A percentile compares a stretch with the other conserved stretches of the same genome.
Evolutionary conservation across 2,888 invertebrate genomes (phyloP).

Genomic region (Erebia aethiops): DNA sequence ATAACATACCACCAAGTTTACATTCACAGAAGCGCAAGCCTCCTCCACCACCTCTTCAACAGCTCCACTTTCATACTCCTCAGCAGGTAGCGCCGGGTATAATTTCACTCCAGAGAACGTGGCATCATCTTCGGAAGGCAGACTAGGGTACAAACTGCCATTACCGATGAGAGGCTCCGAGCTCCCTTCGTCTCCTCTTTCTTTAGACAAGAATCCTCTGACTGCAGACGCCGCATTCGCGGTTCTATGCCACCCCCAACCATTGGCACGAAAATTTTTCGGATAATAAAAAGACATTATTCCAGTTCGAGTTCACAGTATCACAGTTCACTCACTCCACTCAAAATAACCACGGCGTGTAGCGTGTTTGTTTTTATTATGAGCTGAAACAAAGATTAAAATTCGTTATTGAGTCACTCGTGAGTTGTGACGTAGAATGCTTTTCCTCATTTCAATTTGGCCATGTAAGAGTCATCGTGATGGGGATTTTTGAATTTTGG

Average conservation of each 20-base stretch:
- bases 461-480: too few relatives aligned
- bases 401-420: conserved; percentile 30
- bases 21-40: conserved; percentile 68
- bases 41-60: conserved; percentile 76
- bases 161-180: conserved; percentile 56
- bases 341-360: conserved; percentile 21
- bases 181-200: conserved; percentile 59
- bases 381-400: conserved; percentile 34
- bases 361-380: conserved; percentile 31
- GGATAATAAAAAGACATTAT: conserved; percentile 64
- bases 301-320: not conserved
- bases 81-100: conserved; percentile 72
- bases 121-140: conserved; percentile 70
- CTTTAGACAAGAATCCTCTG: conserved; percentile 64
- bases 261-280: conserved; percentile 75
- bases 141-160: conserved; percentile 64
- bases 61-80: conserved; percentile 74
- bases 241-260: conserved; percentile 76
- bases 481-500: too few relatives aligned
- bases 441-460: not conserved
- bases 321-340: conserved; percentile 41
- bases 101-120: conserved; percentile 61
- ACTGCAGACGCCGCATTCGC: conserved; percentile 64
- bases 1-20: conserved; percentile 70
- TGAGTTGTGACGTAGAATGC: conserved; percentile 20